phyloP scores from a whole-genome alignment of 1,140 invertebrate species.

The Eumeta japonica region DNA sequence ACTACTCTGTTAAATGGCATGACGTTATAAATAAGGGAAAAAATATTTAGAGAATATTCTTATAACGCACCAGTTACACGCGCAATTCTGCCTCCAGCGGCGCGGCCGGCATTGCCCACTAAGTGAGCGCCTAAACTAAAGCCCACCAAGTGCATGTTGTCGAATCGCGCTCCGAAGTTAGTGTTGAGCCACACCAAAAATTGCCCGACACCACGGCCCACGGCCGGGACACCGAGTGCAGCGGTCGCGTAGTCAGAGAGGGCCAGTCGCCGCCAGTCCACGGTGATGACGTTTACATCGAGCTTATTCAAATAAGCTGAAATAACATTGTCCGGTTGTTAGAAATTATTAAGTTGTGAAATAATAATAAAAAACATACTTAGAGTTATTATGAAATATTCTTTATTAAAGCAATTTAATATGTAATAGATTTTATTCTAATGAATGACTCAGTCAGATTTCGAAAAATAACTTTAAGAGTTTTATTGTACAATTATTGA shows the following conservation, averaged over 20 bases:
- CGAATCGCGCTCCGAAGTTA: constrained; percentile 24
- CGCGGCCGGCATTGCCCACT: constrained; percentile 47
- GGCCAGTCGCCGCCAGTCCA: constrained; percentile 13
- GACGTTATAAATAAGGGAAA: too few species aligned
- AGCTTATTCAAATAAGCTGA: constrained; percentile 28
- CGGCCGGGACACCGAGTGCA: constrained; percentile 36
- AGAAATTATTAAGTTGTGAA: too few species aligned
- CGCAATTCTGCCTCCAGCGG: constrained; percentile 9
- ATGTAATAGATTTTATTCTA: too few species aligned
- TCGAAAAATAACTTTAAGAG: too few species aligned
- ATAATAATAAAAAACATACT: too few species aligned
- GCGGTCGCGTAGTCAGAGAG: constrained; percentile 42
- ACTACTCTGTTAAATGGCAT: too few species aligned
- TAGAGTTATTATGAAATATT: too few species aligned
- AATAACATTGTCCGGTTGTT: too few species aligned
- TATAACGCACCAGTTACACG: constrained; percentile 11
- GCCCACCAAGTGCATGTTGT: constrained; percentile 56
- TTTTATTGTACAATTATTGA: too few species aligned
- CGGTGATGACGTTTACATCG: constrained; percentile 20
- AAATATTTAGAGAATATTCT: too few species aligned
- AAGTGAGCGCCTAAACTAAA: constrained; percentile 63
- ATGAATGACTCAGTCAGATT: too few species aligned
- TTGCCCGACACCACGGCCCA: constrained; percentile 43
- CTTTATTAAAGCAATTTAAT: too few species aligned
- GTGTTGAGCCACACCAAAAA: constrained; percentile 49